Percentiles rank a stretch among this genome's conserved stretches.
Evolutionary conservation across 2,888 invertebrate genomes (phyloP).

Genomic region (Chymomyza procnemis): DNA sequence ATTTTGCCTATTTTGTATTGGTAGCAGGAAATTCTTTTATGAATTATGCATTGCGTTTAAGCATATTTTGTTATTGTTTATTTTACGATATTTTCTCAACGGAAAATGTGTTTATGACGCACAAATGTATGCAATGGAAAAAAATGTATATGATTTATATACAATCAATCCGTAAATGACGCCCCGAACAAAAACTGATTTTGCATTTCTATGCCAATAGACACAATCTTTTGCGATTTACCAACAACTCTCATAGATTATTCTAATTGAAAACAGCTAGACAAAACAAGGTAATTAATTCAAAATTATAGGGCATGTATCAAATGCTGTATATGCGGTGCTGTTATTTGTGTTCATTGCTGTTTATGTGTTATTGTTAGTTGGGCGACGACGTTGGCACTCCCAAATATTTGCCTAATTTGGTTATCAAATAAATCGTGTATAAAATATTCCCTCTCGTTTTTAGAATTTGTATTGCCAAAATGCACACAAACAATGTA

Average conservation of each 20-base stretch:
- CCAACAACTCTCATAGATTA: not conserved
- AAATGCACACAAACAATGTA: constrained; percentile 13
- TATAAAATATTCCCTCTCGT: constrained; percentile 48
- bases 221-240: not conserved
- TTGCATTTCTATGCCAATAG: not conserved
- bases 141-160: not conserved
- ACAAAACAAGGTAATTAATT: constrained; percentile 42
- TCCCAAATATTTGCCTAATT: constrained; percentile 53
- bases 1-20: constrained; percentile 14
- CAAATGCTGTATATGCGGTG: constrained; percentile 5
- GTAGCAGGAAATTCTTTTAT: constrained; percentile 29
- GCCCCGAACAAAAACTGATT: not conserved
- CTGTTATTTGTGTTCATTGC: constrained; percentile 13
- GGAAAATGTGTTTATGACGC: not conserved
- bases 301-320: constrained; percentile 30
- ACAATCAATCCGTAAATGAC: not conserved
- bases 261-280: constrained; percentile 3
- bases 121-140: constrained; percentile 20
- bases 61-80: constrained; percentile 49
- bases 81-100: constrained; percentile 12
- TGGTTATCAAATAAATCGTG: constrained; percentile 58
- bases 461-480: constrained; percentile 40
- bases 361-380: constrained; percentile 21
- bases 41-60: constrained; percentile 61
- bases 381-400: constrained; percentile 25